Conservation (phyloP, 2,113 vertebrate species). For the Erinaceus europaeus region DNA sequence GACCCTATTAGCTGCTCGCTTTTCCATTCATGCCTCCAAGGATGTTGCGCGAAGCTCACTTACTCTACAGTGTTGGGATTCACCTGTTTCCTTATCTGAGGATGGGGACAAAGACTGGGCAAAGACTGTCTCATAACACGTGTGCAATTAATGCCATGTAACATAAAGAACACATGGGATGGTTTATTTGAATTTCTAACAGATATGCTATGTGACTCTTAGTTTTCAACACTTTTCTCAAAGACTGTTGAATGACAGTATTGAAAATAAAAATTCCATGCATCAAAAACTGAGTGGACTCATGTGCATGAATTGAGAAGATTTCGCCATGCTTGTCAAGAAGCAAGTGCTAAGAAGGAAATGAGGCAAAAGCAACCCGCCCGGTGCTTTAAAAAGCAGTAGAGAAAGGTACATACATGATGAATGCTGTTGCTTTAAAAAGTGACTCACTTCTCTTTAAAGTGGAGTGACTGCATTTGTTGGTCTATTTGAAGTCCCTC, state of each 20-base stretch:
- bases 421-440: background rate
- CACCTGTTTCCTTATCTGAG: background rate
- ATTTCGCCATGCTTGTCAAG: background rate
- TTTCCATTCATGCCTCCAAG: background rate
- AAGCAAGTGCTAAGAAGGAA: background rate
- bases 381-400: background rate
- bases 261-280: background rate
- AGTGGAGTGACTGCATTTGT: background rate
- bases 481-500: background rate
- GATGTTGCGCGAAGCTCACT: background rate
- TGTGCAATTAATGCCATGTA: background rate
- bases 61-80: background rate
- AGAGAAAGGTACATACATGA: background rate
- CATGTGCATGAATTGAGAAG: background rate
- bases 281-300: background rate
- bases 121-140: background rate
- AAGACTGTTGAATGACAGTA: background rate
- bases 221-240: conserved; percentile 1
- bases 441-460: background rate
- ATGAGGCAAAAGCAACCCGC: background rate
- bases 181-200: background rate
- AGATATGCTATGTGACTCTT: background rate
- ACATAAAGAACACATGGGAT: background rate
- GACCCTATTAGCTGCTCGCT: background rate
- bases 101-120: background rate